Evolutionary conservation across 2,113 vertebrate species (phyloP).

Genomic region (Gallinago undulata): DNA sequence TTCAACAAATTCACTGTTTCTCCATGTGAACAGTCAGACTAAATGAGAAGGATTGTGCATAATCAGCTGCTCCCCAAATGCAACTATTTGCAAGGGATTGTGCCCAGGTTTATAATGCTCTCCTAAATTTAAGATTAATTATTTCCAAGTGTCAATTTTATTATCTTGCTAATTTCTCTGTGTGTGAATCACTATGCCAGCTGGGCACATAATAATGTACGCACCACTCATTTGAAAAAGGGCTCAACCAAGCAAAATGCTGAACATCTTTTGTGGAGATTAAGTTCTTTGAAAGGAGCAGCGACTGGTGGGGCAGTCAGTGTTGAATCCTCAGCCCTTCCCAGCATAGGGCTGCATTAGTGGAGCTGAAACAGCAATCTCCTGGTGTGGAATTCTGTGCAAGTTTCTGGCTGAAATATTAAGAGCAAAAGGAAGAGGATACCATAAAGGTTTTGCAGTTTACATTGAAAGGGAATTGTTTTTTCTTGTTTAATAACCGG

Average conservation of each 20-base stretch:
- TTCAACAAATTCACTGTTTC: neutral
- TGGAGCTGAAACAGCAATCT: neutral
- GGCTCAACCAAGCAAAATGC: neutral
- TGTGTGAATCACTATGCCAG: neutral
- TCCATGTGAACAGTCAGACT: neutral
- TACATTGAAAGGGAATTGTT: neutral
- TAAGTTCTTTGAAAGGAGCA: neutral
- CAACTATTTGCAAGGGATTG: neutral
- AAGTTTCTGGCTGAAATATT: neutral
- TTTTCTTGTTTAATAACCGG: neutral
- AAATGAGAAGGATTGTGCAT: neutral
- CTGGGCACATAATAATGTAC: neutral
- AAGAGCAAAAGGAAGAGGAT: neutral
- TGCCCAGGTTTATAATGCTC: neutral
- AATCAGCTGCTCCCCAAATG: neutral
- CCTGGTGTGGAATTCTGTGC: neutral
- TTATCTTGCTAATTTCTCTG: slow-evolving; percentile 13
- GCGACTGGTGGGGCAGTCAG: neutral
- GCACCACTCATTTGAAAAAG: neutral
- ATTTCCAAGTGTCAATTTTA: slow-evolving; percentile 21
- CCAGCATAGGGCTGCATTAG: neutral
- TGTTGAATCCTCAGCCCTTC: neutral
- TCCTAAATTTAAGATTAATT: slow-evolving; percentile 33
- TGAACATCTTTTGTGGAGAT: neutral
- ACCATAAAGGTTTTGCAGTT: neutral